These are phyloP conservation scores for Allenopithecus nigroviridis DNA, from an alignment of 2,797 vertebrate genomes.

Conservation along the genomic window DNA sequence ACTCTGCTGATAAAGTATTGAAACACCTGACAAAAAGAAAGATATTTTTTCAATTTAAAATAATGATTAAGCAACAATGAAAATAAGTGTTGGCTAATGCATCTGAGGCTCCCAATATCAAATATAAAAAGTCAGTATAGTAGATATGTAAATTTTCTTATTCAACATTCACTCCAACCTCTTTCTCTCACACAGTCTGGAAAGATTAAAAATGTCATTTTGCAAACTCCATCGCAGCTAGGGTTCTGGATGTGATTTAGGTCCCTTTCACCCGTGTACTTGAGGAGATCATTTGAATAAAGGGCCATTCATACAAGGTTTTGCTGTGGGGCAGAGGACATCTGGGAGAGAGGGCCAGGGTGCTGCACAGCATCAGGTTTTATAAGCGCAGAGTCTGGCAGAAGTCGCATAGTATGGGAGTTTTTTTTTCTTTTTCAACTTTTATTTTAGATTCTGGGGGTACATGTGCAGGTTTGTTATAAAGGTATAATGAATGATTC, in stretches of 20 bases:
- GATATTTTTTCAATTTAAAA: constrained; percentile 34
- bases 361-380: background rate
- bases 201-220: constrained; percentile 2
- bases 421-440: background rate
- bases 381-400: background rate
- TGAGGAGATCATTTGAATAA: background rate
- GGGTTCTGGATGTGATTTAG: background rate
- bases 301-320: background rate
- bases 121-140: background rate
- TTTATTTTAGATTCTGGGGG: background rate
- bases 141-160: background rate
- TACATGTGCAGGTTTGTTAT: background rate
- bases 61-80: background rate
- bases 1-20: constrained; percentile 91
- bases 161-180: background rate
- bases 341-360: background rate
- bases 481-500: background rate
- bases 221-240: background rate
- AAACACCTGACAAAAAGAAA: constrained; percentile 84
- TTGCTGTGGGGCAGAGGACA: background rate
- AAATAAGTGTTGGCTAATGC: background rate
- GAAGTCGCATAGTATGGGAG: background rate
- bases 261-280: background rate
- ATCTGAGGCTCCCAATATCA: background rate
- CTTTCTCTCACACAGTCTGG: background rate